These are phyloP conservation scores for Pionites leucogaster DNA, from an alignment of 2,113 vertebrate genomes.

Conservation along the genomic window DNA sequence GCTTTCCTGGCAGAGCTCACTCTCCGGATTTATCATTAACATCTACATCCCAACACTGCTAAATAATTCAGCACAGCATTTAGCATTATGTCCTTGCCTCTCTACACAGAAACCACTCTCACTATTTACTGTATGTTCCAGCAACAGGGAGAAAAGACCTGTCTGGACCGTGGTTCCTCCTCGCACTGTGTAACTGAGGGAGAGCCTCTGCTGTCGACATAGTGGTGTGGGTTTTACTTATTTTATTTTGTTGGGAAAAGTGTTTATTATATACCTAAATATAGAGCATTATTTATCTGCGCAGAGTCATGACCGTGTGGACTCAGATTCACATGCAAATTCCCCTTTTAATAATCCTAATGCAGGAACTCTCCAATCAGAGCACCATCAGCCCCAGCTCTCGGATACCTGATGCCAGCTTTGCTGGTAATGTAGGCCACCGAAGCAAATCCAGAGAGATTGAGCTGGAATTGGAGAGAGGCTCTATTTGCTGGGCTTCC, in stretches of 20 bases:
- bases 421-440: constrained; percentile 78
- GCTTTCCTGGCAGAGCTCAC: constrained; percentile 66
- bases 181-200: not conserved
- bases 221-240: accelerated
- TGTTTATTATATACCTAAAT: constrained; percentile 53
- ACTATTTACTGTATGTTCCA: constrained; percentile 7
- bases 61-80: constrained; percentile 81
- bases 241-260: not conserved
- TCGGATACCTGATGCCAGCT: constrained; percentile 72
- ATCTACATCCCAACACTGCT: constrained; percentile 71
- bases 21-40: constrained; percentile 75
- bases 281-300: constrained; percentile 52
- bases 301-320: constrained; percentile 22
- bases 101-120: constrained; percentile 47
- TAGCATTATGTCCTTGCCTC: constrained; percentile 67
- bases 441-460: constrained; percentile 79
- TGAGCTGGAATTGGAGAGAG: constrained; percentile 60
- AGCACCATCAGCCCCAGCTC: constrained; percentile 23
- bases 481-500: constrained; percentile 51
- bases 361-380: constrained; percentile 63
- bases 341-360: constrained; percentile 65
- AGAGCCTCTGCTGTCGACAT: not conserved
- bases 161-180: not conserved
- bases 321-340: constrained; percentile 67
- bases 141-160: constrained; percentile 35